A percentile compares a stretch with the other conserved stretches of the same genome.
phyloP scores from a whole-genome alignment of 2,113 vertebrate species.

The Austrofundulus limnaeus region DNA sequence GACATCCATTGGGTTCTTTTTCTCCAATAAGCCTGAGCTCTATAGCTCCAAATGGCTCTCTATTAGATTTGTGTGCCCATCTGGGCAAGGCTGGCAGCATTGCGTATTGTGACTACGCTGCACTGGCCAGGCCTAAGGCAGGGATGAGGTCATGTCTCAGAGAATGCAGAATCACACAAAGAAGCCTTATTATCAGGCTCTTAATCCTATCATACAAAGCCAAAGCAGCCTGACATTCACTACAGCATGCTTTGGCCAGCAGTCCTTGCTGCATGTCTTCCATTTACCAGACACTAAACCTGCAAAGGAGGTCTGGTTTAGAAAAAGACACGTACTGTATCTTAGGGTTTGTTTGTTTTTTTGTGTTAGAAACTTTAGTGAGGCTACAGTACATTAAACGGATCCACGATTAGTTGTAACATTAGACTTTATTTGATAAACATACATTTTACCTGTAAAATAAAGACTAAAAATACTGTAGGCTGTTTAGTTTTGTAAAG shows the following conservation, averaged over 20 bases:
- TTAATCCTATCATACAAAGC: constrained; percentile 71
- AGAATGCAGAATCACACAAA: constrained; percentile 73
- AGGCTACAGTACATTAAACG: neutral
- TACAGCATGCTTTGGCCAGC: constrained; percentile 44
- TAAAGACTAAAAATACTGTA: too few relatives aligned
- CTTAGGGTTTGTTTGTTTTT: neutral
- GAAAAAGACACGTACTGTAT: constrained; percentile 1
- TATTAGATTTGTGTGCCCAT: constrained; percentile 78
- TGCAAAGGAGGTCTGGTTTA: constrained; percentile 15
- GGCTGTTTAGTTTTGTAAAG: too few relatives aligned
- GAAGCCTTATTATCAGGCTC: constrained; percentile 70
- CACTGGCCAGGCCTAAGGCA: constrained; percentile 67
- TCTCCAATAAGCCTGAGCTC: constrained; percentile 66
- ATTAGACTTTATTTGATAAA: too few relatives aligned
- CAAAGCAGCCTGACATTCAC: constrained; percentile 63
- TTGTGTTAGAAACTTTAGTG: neutral
- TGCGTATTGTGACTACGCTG: constrained; percentile 66
- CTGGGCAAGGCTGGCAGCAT: constrained; percentile 73
- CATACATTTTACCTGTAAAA: too few relatives aligned
- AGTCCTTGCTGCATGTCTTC: constrained; percentile 28
- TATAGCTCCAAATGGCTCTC: constrained; percentile 74
- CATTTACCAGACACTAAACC: constrained; percentile 29
- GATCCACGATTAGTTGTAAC: too few relatives aligned
- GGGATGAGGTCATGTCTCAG: constrained; percentile 80
- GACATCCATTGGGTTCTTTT: constrained; percentile 61